Evolutionary conservation across 2,888 invertebrate species (phyloP).

Genomic region (Melanargia galathea): DNA sequence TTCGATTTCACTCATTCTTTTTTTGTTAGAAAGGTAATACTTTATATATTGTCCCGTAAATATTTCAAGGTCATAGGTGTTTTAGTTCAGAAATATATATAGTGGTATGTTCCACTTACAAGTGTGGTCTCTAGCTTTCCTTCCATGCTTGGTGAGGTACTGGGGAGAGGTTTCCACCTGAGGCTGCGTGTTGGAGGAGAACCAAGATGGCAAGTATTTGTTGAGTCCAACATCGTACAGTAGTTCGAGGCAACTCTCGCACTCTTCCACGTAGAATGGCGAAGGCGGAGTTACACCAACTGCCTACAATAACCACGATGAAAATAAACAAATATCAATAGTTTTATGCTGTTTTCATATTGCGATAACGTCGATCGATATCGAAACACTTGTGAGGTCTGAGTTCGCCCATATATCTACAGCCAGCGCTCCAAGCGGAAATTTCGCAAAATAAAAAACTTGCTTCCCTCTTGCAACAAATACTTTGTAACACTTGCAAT

Average conservation of each 20-base stretch:
- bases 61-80: too few species aligned
- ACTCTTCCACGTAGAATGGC: constrained; percentile 94
- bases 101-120: too few species aligned
- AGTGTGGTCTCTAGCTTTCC: constrained; percentile 63
- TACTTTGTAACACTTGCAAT: too few species aligned
- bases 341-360: neutral
- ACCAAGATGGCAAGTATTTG: constrained; percentile 86
- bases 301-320: constrained; percentile 62
- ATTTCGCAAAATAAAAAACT: too few species aligned
- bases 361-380: too few species aligned
- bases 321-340: neutral
- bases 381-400: too few species aligned
- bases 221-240: constrained; percentile 89
- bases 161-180: constrained; percentile 75
- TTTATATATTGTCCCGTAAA: too few species aligned
- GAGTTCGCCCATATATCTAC: too few species aligned
- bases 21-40: too few species aligned
- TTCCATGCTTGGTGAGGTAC: constrained; percentile 63
- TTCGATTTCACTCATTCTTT: too few species aligned
- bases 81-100: neutral
- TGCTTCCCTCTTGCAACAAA: too few species aligned
- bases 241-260: constrained; percentile 91
- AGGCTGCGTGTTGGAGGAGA: constrained; percentile 85
- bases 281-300: constrained; percentile 86
- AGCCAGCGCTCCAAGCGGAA: too few species aligned